Evolutionary conservation across 2,888 invertebrate species (phyloP), one percentile per base, ranked within the genome.

Genomic region (Hyles lineata): DNA sequence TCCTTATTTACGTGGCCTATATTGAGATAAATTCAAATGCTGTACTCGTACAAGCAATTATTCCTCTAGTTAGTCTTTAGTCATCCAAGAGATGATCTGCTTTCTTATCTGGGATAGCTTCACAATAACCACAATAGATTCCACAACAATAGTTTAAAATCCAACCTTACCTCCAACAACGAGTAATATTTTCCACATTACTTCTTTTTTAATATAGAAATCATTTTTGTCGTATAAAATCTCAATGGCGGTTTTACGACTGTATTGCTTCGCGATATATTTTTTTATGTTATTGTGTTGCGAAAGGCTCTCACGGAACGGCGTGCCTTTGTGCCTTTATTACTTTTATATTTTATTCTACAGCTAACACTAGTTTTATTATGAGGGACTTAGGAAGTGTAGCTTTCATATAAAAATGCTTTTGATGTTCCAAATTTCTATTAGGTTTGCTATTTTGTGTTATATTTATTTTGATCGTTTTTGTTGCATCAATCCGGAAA

Each of bases 211-310:
- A 67, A 67, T 67, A 67, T 67, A 67, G 43, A 67, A 67, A 67
- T 43, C 43, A 67, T 67, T 67, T 67, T 67, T 67, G 67, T 67
- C 67, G 67, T 67, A 67, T 67, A 67, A 63, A 67, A 43, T 67
- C 43, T 67, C 67, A 50, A 67, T 67, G 43, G 43, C 43, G 23
- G 50, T 43, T 67, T 67, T 67, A 67, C 50, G 67, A 67, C 67
- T 67, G 67, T 67, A 67, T 67, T 50, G 67, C 67, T 67, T 67
- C 23, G 67, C 67, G 23, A 67, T 67, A 67, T 67, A 67, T 67
- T 67, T 67, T 60, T 67, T 67, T 67, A 67, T 67, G 67, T 67
- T 67, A 67, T 67, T 67, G 67, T 67, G 67, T 67, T 67, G 67
- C 67, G 67, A 67, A 67, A 67, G 43, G 67, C 67, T 25, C 50